Base-by-base conservation (phyloP, 35 echinoderm and acorn worm genomes). In the Acanthaster planci region DNA sequence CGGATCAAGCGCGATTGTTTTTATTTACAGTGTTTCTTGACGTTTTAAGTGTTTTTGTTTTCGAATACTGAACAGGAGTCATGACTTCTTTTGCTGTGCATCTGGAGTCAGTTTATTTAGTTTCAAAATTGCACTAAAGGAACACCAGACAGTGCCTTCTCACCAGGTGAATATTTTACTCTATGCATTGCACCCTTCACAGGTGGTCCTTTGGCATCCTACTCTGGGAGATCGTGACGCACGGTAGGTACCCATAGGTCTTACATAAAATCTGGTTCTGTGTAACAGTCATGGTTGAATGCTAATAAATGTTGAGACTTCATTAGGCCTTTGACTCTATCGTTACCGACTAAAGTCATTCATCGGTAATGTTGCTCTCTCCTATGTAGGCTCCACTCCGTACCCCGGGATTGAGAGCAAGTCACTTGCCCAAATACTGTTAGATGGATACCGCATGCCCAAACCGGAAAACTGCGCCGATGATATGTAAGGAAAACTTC, bases 391-490 rank as follows among this genome's bases (percentile, higher is more conserved):
- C 10, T 23, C 22, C 22, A 68, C 60, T 23, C 60, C 60, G 9
- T 68, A 68, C 60, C 60, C 60, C 3, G 60, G 60, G 1, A 68
- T 68, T 34, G 22, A 68, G 21, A 68, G 22, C 60, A 68, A 27
- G 32, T 30, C 22, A 23, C 22, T 68, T 17, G 60, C 60, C 32
- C 22, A 68, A 30, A 8, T 12, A 30, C 32, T 68, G 32, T 23
- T 68, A 23, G 60, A 68, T 68, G 60, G 60, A 68, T 27, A 68
- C 60, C 60, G 60, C 22, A 68, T 68, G 60, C 60, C 60, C 32
- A 23, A 68, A 27, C 60, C 60, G 22, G 60, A 68, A 19, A 68
- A 68, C 60, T 68, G 60, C 60, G 22, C 60, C 9, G 60, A 68
- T 34, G 60, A 68, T 0, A 68, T 68, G 60, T 68, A 27, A 68